These are phyloP conservation scores for Sebastes diploproa DNA, from an alignment of 2,797 vertebrate species.

Conservation along the genomic window DNA sequence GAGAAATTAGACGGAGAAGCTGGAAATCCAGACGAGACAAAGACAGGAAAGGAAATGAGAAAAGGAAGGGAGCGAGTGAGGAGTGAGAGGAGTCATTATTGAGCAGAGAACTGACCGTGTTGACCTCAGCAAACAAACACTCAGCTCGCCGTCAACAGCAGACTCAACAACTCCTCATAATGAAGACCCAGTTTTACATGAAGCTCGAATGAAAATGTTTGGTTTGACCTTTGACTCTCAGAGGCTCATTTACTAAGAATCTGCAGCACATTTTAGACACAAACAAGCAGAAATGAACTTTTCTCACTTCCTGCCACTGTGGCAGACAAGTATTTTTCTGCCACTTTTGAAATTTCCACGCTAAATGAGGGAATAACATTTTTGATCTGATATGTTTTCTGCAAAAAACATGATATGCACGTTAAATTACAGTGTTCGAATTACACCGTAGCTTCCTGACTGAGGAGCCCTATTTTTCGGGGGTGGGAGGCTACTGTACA, in stretches of 20 bases:
- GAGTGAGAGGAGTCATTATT: slow-evolving; percentile 5
- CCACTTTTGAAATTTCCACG: too few relatives aligned
- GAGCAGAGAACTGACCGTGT: not conserved
- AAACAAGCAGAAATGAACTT: too few relatives aligned
- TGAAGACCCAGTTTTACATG: not conserved
- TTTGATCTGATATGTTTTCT: too few relatives aligned
- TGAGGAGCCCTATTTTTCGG: too few relatives aligned
- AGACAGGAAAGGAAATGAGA: slow-evolving; percentile 1
- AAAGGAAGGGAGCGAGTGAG: not conserved
- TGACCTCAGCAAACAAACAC: not conserved
- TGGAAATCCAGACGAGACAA: slow-evolving; percentile 20
- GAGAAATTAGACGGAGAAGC: slow-evolving; percentile 13
- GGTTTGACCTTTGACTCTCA: not conserved
- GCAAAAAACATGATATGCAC: too few relatives aligned
- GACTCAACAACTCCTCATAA: not conserved
- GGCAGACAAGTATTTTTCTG: too few relatives aligned
- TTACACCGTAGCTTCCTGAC: too few relatives aligned
- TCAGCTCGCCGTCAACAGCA: not conserved
- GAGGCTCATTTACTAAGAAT: not conserved
- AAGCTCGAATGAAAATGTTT: not conserved
- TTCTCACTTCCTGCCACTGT: too few relatives aligned
- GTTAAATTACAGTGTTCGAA: too few relatives aligned
- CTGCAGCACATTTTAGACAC: not conserved
- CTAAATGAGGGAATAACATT: too few relatives aligned
- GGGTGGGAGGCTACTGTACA: too few relatives aligned